phyloP scores from a whole-genome alignment of 2,797 vertebrate genomes.

The Lerista edwardsae region DNA sequence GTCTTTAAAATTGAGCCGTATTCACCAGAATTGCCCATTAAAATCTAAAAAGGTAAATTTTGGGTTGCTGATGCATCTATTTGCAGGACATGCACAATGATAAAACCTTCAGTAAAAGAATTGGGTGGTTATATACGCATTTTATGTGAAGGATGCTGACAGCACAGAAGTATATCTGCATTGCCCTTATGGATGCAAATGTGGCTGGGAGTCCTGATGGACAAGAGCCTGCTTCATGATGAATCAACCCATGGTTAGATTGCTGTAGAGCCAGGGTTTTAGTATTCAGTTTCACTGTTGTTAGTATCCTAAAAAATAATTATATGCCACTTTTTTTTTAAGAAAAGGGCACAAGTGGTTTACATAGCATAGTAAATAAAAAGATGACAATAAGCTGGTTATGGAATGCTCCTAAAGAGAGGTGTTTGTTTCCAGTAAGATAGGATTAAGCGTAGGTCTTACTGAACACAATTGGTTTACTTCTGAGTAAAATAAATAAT shows the following conservation, averaged over 20 bases:
- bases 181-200: not conserved
- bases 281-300: not conserved
- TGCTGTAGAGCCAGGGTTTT: not conserved
- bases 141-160: not conserved
- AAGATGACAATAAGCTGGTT: no score
- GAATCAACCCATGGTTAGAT: no score
- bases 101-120: not conserved
- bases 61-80: not conserved
- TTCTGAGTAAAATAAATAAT: no score
- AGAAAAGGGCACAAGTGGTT: no score
- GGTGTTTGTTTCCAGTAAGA: no score
- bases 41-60: no score
- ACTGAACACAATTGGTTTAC: no score
- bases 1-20: not conserved
- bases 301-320: no score
- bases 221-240: not conserved
- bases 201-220: not conserved
- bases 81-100: not conserved
- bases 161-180: not conserved
- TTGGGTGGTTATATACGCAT: not conserved
- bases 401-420: not conserved
- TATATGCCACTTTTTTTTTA: no score
- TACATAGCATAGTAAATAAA: no score
- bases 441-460: no score
- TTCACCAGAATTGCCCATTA: not conserved